Conservation (phyloP, 2,888 invertebrate genomes). For the Selenia dentaria region DNA sequence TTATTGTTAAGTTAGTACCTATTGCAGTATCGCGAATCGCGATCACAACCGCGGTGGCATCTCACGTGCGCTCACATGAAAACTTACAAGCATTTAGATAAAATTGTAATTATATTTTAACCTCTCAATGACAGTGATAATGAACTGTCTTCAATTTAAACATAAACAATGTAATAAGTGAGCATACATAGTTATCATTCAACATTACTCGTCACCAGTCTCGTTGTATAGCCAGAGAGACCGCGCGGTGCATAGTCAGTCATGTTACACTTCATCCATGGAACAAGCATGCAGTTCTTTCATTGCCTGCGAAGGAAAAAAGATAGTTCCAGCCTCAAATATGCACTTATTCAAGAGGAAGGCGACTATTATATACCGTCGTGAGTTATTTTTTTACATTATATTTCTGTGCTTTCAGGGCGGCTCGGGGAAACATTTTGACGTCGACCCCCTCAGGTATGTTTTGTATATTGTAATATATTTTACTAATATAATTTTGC, state of each 20-base stretch:
- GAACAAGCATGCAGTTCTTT: conserved; percentile 18
- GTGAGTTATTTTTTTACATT: conserved; percentile 24
- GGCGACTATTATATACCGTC: conserved; percentile 10
- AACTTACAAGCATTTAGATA: conserved; percentile 28
- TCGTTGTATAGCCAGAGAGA: not conserved
- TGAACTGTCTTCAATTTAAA: conserved; percentile 42
- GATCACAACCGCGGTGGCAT: not conserved
- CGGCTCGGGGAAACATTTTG: conserved; percentile 38
- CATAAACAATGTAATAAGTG: conserved; percentile 38
- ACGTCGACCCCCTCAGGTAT: conserved; percentile 32
- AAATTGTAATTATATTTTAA: conserved; percentile 30
- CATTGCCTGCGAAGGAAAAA: conserved; percentile 16
- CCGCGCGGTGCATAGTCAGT: conserved; percentile 6
- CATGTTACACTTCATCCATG: conserved; percentile 24
- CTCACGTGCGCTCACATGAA: conserved; percentile 20
- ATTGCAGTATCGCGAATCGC: not conserved
- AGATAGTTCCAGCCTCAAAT: conserved; percentile 9
- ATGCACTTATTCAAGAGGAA: conserved; percentile 18
- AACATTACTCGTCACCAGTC: conserved; percentile 13
- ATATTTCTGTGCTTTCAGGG: conserved; percentile 37
- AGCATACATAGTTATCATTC: conserved; percentile 49
- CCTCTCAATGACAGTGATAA: conserved; percentile 33
- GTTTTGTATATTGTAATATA: conserved; percentile 22
- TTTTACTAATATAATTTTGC: too few species aligned
- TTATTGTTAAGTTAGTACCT: too few species aligned